Conservation (phyloP, 2,888 invertebrate species). For the Callinectes sapidus region DNA sequence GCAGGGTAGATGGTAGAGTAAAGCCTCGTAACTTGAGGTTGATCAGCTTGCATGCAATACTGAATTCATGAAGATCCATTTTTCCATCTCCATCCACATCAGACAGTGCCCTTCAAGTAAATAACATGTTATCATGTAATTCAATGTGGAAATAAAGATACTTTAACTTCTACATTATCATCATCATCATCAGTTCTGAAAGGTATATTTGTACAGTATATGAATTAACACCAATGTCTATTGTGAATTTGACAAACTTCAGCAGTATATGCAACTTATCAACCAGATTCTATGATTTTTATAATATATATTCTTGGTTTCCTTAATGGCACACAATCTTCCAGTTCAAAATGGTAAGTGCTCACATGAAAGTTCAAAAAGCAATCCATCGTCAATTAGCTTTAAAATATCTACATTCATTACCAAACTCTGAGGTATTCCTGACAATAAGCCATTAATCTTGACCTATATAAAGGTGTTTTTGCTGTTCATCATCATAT, state of each 20-base stretch:
- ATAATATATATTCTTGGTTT: too few relatives aligned
- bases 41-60: conserved; percentile 97
- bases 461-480: too few relatives aligned
- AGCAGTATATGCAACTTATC: too few relatives aligned
- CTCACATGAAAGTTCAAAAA: too few relatives aligned
- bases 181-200: background rate
- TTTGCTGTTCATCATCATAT: too few relatives aligned
- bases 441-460: too few relatives aligned
- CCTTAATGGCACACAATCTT: too few relatives aligned
- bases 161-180: background rate
- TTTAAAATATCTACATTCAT: too few relatives aligned
- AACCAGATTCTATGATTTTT: too few relatives aligned
- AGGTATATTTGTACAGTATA: background rate
- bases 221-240: background rate
- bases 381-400: too few relatives aligned
- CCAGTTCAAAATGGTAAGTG: too few relatives aligned
- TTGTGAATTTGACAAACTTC: background rate
- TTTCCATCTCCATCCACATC: conserved; percentile 98
- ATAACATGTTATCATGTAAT: background rate
- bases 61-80: conserved; percentile 96
- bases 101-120: conserved; percentile 85
- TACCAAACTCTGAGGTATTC: too few relatives aligned
- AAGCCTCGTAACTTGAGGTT: conserved; percentile 93
- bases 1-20: conserved; percentile 91
- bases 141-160: background rate